A percentile compares a stretch with the other conserved stretches of the same genome.
phyloP scores from a whole-genome alignment of 2,797 vertebrate species.

The Cossypha polioptera region DNA sequence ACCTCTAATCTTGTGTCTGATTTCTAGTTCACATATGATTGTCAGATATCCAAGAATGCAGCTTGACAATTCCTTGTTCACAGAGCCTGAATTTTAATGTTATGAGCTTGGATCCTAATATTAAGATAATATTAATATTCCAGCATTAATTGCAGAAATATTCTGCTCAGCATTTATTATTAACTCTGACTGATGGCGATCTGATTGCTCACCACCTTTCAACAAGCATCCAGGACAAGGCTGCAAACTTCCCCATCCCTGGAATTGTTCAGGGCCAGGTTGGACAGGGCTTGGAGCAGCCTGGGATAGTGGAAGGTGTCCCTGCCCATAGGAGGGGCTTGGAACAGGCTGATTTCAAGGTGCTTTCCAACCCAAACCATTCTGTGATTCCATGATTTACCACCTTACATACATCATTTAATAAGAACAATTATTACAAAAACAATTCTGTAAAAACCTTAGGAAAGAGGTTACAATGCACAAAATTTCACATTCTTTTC shows the following conservation, averaged over 20 bases:
- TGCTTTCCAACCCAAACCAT: background rate
- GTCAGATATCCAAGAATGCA: background rate
- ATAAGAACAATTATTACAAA: background rate
- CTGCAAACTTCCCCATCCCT: background rate
- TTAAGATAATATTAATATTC: background rate
- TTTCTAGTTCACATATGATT: background rate
- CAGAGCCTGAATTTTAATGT: background rate
- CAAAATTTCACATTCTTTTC: background rate
- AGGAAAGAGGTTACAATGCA: background rate
- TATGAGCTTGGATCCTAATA: background rate
- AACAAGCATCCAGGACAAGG: background rate
- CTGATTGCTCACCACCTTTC: background rate
- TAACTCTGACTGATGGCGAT: background rate
- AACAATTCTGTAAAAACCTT: background rate
- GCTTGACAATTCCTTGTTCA: background rate
- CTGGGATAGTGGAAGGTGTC: background rate
- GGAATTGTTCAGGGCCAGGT: background rate
- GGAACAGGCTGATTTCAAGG: background rate
- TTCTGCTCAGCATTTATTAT: background rate
- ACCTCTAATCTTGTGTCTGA: background rate
- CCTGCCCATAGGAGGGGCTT: no score
- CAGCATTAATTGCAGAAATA: background rate
- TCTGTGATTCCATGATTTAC: background rate
- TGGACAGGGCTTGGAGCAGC: background rate
- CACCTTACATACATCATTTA: accelerated